These are phyloP conservation scores for Samia ricini DNA, from an alignment of 1,140 invertebrate species.

Conservation along the genomic window DNA sequence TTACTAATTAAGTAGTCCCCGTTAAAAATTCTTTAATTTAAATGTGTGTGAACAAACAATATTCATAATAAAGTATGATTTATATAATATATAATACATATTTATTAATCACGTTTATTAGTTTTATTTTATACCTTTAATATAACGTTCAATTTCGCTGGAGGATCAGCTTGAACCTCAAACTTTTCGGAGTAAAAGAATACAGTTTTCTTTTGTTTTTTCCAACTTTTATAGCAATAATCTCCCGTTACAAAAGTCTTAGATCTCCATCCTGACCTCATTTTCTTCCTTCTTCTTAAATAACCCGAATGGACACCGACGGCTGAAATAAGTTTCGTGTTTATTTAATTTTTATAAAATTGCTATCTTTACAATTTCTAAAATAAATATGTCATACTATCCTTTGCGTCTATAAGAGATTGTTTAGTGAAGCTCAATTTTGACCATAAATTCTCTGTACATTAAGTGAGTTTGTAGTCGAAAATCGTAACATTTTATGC, in stretches of 20 bases:
- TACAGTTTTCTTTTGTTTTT: conserved; percentile 30
- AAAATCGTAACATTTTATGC: too few species aligned
- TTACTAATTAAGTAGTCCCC: too few species aligned
- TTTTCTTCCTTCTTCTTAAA: conserved; percentile 36
- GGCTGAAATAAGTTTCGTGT: conserved; percentile 26
- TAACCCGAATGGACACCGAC: conserved; percentile 42
- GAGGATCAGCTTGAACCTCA: conserved; percentile 44
- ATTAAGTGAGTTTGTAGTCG: too few species aligned
- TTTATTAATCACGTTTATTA: not conserved
- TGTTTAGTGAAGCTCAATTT: not conserved
- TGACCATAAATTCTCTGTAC: too few species aligned
- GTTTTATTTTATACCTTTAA: conserved; percentile 37
- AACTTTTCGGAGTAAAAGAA: conserved; percentile 63
- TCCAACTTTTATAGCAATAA: conserved; percentile 42
- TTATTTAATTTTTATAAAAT: too few species aligned
- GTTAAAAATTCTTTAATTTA: too few species aligned
- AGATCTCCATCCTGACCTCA: conserved; percentile 48
- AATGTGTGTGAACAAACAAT: too few species aligned
- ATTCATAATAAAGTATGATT: too few species aligned
- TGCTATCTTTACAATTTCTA: not conserved
- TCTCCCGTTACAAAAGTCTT: conserved; percentile 45
- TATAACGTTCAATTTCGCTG: conserved; percentile 40
- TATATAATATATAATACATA: not conserved
- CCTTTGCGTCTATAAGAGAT: not conserved
- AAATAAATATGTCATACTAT: conserved; percentile 16